A percentile compares a stretch with the other conserved stretches of the same genome.
These are phyloP conservation scores for Sternarchorhynchus goeldii DNA, from an alignment of 2,797 vertebrate species.

Conservation along the genomic window DNA sequence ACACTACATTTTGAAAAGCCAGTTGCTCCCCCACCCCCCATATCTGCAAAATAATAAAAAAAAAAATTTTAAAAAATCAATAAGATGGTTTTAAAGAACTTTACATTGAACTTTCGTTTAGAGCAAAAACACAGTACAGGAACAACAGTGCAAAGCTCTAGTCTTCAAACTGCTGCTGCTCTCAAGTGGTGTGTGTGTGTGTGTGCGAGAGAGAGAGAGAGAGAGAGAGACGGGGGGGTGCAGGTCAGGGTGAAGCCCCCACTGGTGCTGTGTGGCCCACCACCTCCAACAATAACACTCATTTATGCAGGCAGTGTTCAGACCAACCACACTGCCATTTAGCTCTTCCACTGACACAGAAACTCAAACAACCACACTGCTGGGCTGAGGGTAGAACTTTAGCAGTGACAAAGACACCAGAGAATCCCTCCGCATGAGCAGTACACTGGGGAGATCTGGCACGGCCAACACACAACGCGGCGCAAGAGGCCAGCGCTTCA, in stretches of 20 bases:
- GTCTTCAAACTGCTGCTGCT: not conserved
- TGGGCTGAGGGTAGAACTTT: constrained; percentile 18
- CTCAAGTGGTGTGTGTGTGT: not conserved
- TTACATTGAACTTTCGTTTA: not conserved
- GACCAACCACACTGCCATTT: constrained; percentile 45
- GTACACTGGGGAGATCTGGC: constrained; percentile 4
- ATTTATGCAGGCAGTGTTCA: constrained; percentile 40
- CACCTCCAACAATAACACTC: constrained; percentile 48
- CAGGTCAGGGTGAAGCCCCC: constrained; percentile 37
- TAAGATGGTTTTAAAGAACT: not conserved
- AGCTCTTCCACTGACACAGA: constrained; percentile 33
- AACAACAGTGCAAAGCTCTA: too few relatives aligned
- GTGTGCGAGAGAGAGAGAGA: not conserved
- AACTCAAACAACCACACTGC: constrained; percentile 33
- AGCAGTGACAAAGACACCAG: constrained; percentile 42
- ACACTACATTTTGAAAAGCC: not conserved
- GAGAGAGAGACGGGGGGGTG: not conserved
- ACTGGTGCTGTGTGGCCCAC: constrained; percentile 36
- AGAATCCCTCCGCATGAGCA: constrained; percentile 14
- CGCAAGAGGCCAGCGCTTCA: constrained; percentile 22
- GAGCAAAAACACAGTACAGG: too few relatives aligned
- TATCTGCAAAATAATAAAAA: not conserved
- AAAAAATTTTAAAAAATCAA: not conserved
- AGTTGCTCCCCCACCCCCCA: too few relatives aligned
- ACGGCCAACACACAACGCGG: not conserved